Percentiles rank a stretch among this genome's conserved stretches.
These are phyloP conservation scores for Rhynchomys soricoides DNA, from an alignment of 2,113 vertebrate species.

Conservation along the genomic window DNA sequence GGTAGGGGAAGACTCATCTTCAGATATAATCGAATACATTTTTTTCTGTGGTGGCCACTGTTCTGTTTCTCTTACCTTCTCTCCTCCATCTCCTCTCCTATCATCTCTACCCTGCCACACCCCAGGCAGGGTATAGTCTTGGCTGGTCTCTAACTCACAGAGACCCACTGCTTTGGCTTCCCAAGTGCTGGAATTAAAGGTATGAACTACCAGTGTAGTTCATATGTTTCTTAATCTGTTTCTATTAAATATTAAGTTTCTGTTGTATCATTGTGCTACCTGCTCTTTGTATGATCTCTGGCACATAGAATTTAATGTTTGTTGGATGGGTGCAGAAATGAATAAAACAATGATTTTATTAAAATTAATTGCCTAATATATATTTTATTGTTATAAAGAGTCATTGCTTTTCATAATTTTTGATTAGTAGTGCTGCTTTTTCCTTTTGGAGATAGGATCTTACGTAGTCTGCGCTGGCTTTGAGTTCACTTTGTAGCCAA, in stretches of 20 bases:
- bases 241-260: not conserved
- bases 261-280: not conserved
- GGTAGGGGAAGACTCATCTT: not conserved
- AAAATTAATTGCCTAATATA: not conserved
- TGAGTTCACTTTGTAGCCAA: not conserved
- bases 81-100: rapidly evolving
- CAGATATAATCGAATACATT: not conserved
- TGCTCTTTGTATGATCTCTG: not conserved
- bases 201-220: not conserved
- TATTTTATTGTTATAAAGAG: not conserved
- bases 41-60: not conserved
- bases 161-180: not conserved
- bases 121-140: too few species aligned
- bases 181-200: not conserved
- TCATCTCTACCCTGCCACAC: not conserved
- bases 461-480: not conserved
- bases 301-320: not conserved
- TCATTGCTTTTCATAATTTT: not conserved
- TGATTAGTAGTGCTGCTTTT: not conserved
- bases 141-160: not conserved
- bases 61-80: not conserved
- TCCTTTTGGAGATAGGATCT: not conserved
- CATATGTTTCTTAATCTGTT: not conserved
- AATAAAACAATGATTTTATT: not conserved
- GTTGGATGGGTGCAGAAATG: not conserved